Evolutionary conservation across 2,797 vertebrate species (phyloP).

Genomic region (Erithacus rubecula): DNA sequence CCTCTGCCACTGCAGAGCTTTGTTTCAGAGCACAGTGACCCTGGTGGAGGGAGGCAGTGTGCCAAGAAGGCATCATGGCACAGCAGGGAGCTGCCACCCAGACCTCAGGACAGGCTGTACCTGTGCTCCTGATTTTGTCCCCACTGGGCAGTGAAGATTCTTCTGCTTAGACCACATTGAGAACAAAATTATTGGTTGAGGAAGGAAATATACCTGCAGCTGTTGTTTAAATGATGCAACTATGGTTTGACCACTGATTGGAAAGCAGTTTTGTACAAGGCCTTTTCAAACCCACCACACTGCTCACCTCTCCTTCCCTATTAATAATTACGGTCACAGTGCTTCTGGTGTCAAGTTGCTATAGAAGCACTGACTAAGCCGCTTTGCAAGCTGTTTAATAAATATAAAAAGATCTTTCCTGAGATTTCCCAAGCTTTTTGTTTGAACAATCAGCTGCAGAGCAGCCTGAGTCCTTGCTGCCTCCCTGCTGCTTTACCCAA

Average conservation of each 20-base stretch:
- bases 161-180: accelerated
- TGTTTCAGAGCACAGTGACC: background rate
- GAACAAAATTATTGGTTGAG: background rate
- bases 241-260: background rate
- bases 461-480: accelerated
- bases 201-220: background rate
- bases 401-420: background rate
- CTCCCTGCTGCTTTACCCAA: background rate
- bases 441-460: accelerated
- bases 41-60: background rate
- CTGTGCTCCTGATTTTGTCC: background rate
- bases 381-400: background rate
- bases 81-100: background rate
- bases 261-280: background rate
- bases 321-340: background rate
- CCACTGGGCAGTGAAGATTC: background rate
- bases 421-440: background rate
- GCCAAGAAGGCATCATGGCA: background rate
- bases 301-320: background rate
- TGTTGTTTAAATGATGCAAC: background rate
- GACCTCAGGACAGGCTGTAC: background rate
- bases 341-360: background rate
- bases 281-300: background rate
- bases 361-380: background rate
- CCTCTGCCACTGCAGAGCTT: background rate